Evolutionary conservation across 2,113 vertebrate species (phyloP).

Genomic region (Xenopus tropicalis): DNA sequence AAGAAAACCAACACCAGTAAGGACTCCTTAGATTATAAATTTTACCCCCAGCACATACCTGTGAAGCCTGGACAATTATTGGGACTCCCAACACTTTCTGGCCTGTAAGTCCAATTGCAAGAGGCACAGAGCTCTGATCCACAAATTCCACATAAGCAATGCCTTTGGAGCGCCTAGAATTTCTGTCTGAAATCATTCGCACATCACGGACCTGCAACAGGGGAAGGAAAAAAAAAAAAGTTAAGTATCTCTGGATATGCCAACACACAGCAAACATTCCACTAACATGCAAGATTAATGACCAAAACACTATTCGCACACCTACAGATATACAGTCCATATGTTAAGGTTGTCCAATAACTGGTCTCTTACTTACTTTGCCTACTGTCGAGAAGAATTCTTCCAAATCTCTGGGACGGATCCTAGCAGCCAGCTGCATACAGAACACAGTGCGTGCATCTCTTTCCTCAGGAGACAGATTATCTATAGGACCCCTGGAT

Average conservation of each 20-base stretch:
- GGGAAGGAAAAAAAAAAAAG: conserved; percentile 18
- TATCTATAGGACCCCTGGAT: conserved; percentile 85
- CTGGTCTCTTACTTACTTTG: conserved; percentile 66
- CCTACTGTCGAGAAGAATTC: conserved; percentile 98
- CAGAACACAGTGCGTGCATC: conserved; percentile 95
- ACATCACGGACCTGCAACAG: conserved; percentile 85
- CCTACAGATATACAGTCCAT: too few relatives aligned
- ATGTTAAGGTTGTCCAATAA: too few relatives aligned
- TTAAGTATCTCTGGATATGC: conserved; percentile 6
- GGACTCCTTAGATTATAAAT: too few relatives aligned
- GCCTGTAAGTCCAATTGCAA: conserved; percentile 93
- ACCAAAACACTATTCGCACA: neutral
- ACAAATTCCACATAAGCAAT: conserved; percentile 97
- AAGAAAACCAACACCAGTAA: too few relatives aligned
- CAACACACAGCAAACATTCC: neutral
- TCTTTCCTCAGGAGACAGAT: conserved; percentile 91
- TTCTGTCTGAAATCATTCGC: conserved; percentile 95
- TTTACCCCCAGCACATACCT: conserved; percentile 68
- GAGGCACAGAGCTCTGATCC: conserved; percentile 90
- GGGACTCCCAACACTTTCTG: conserved; percentile 93
- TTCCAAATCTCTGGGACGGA: conserved; percentile 90
- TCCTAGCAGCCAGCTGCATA: conserved; percentile 96
- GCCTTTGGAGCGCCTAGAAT: conserved; percentile 93
- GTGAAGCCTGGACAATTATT: conserved; percentile 95
- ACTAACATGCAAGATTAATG: neutral